Conservation (phyloP, 2,113 vertebrate genomes). For the Calyptomena viridis region DNA sequence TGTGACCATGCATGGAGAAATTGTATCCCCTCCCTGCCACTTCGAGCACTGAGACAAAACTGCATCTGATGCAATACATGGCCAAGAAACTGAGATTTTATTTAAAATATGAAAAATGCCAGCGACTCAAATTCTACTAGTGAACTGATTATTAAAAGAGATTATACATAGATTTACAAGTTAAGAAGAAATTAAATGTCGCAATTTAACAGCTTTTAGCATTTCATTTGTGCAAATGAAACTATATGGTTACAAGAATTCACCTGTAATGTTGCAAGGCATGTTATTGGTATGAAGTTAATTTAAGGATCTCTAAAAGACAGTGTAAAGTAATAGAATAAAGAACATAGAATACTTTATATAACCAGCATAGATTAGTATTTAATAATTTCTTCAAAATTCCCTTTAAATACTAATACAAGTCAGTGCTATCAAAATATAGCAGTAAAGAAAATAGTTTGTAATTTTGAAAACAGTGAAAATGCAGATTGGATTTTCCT, state of each 20-base stretch:
- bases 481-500: not conserved
- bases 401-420: not conserved
- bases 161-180: not conserved
- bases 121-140: not conserved
- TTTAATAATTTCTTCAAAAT: not conserved
- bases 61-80: not conserved
- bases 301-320: not conserved
- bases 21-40: not conserved
- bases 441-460: not conserved
- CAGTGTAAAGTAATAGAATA: not conserved
- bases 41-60: not conserved
- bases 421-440: not conserved
- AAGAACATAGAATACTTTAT: not conserved
- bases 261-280: too few relatives aligned
- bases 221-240: not conserved
- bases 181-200: not conserved
- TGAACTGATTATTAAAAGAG: not conserved
- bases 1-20: not conserved
- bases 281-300: not conserved
- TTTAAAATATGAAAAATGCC: not conserved
- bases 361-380: not conserved
- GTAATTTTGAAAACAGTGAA: not conserved
- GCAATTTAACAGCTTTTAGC: not conserved
- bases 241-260: not conserved
- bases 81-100: not conserved